Evolutionary conservation across 2,888 invertebrate genomes (phyloP), one percentile per base, ranked within the genome.

Genomic region (Timandra comae): DNA sequence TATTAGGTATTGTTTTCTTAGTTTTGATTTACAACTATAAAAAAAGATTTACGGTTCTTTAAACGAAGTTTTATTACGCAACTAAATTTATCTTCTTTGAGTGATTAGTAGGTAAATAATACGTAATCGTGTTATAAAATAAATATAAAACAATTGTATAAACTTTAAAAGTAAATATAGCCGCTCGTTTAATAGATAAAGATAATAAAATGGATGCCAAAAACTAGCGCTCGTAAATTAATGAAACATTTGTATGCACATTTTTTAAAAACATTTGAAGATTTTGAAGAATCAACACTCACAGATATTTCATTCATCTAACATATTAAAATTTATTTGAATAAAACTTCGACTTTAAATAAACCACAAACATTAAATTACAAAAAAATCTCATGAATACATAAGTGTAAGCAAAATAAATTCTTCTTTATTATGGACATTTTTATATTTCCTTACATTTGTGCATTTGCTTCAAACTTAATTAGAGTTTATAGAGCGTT

Each of bases 401-500:
- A 27, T 45, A 46, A 44, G 47, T n/a, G n/a, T 23, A 47, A 43
- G 52, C 49, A 31, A 56, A 64, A 69, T 70, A 68, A 73, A 73
- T 73, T 71, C 63, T 60, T 46, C 52, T 68, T 63, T 59, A 55
- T 62, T 58, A 63, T 59, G 59, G 56, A 60, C 59, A 61, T 71
- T 78, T 80, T 79, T 76, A 75, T 73, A 77, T 77, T 74, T 77
- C 74, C 70, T 71, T 79, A 73, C 74, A 72, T 76, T 79, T 80
- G 75, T 80, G 76, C 77, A 74, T 81, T 79, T 75, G 78, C 75
- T 81, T 78, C 74, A 75, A 80, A 80, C 82, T 82, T 84, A 85
- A 85, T 85, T 85, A 84, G 81, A 84, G 69, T 84, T 84, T 84
- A 82, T 85, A 82, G 82, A 84, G 82, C 82, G 80, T 84, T 84